phyloP scores from a whole-genome alignment of 2,113 vertebrate genomes.

The Piprites chloris region DNA sequence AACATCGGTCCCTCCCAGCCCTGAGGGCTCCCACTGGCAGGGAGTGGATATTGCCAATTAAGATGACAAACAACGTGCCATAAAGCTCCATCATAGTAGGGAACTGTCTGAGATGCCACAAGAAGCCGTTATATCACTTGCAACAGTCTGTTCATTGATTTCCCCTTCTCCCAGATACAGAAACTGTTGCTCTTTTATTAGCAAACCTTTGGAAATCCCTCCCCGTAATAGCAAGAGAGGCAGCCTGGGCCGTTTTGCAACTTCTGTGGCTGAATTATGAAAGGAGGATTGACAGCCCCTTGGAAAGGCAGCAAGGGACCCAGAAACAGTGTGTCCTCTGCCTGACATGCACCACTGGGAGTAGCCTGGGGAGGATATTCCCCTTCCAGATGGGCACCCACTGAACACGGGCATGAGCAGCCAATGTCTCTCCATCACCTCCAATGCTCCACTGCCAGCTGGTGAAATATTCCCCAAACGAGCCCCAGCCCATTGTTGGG shows the following conservation, averaged over 20 bases:
- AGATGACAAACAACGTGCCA: neutral
- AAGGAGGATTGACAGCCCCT: neutral
- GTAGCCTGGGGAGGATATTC: too few species aligned
- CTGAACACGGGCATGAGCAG: rapidly evolving
- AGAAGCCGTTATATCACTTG: constrained; percentile 6
- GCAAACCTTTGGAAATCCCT: constrained; percentile 29
- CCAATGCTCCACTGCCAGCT: neutral
- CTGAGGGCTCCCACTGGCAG: neutral
- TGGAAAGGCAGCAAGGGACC: neutral
- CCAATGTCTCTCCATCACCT: neutral
- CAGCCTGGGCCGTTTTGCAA: constrained; percentile 3
- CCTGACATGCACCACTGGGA: rapidly evolving
- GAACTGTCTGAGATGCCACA: neutral
- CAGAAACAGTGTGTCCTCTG: neutral
- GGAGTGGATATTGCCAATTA: neutral
- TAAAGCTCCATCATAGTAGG: neutral
- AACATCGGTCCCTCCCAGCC: neutral
- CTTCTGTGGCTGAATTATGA: constrained; percentile 1
- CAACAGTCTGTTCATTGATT: constrained; percentile 21
- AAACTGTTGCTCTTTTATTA: constrained; percentile 15
- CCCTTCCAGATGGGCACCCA: neutral
- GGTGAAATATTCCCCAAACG: neutral
- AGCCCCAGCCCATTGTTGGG: neutral
- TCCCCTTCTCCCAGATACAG: constrained; percentile 10
- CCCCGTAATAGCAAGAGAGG: neutral